Evolutionary conservation across 2,113 vertebrate genomes (phyloP).

Genomic region (Ctenodactylus gundi): DNA sequence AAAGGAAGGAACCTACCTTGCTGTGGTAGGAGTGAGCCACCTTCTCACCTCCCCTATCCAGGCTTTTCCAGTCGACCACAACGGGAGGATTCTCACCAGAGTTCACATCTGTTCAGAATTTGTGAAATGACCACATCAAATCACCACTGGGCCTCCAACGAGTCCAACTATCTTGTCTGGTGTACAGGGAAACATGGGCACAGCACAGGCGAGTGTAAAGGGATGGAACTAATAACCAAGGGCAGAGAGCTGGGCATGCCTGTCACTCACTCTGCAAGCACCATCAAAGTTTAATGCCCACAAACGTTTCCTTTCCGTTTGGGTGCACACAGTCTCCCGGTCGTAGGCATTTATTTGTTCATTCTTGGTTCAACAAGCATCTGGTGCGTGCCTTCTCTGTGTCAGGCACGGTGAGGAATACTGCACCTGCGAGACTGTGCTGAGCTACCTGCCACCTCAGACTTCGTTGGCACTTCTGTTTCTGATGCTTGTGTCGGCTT

Average conservation of each 20-base stretch:
- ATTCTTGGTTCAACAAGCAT: not conserved
- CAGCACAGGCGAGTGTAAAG: not conserved
- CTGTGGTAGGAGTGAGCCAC: not conserved
- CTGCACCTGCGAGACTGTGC: not conserved
- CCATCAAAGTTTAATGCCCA: conserved; percentile 1
- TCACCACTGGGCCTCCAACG: not conserved
- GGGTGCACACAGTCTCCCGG: not conserved
- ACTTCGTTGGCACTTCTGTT: not conserved
- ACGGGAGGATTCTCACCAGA: not conserved
- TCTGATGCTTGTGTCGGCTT: not conserved
- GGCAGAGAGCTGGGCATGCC: not conserved
- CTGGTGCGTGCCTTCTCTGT: not conserved
- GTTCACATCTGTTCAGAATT: not conserved
- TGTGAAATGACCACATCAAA: not conserved
- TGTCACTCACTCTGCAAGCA: not conserved
- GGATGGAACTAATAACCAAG: not conserved
- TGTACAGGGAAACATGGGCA: not conserved
- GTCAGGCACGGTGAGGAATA: not conserved
- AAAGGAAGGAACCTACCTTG: not conserved
- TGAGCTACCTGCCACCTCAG: not conserved
- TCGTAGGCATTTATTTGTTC: not conserved
- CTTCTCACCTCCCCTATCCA: not conserved
- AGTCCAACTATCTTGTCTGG: not conserved
- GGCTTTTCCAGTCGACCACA: not conserved
- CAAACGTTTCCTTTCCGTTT: no score